phyloP scores from a whole-genome alignment of 2,888 invertebrate genomes.

The Torymus tubicola region DNA sequence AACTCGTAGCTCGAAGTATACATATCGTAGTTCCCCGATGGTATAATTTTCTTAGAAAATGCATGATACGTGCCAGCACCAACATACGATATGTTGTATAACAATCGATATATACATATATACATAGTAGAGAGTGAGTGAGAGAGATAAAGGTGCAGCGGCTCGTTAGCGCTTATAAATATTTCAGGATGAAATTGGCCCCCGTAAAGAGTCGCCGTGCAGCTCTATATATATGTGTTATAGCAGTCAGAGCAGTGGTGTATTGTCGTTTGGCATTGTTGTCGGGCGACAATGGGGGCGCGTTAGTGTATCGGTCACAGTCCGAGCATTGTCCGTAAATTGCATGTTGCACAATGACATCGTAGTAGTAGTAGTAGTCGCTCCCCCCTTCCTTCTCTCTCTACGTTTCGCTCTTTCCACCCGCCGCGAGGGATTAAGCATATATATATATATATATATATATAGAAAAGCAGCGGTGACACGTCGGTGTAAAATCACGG shows the following conservation, averaged over 20 bases:
- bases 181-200: conserved; percentile 67
- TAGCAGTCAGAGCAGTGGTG: background rate
- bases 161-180: conserved; percentile 57
- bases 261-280: conserved; percentile 64
- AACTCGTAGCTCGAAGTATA: too few relatives aligned
- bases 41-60: too few relatives aligned
- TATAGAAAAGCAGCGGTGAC: background rate
- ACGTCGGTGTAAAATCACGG: conserved; percentile 30
- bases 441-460: too few relatives aligned
- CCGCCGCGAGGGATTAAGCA: background rate
- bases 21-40: too few relatives aligned
- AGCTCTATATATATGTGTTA: too few relatives aligned
- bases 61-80: too few relatives aligned
- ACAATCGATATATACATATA: too few relatives aligned
- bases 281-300: conserved; percentile 62
- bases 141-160: conserved; percentile 9
- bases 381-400: too few relatives aligned
- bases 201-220: conserved; percentile 64
- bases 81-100: too few relatives aligned
- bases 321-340: conserved; percentile 65
- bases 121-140: too few relatives aligned
- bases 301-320: conserved; percentile 52
- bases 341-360: conserved; percentile 64
- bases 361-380: background rate
- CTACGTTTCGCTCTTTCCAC: too few relatives aligned